Base-by-base conservation (phyloP, 2,888 invertebrate species). In the Chorisops tibialis region DNA sequence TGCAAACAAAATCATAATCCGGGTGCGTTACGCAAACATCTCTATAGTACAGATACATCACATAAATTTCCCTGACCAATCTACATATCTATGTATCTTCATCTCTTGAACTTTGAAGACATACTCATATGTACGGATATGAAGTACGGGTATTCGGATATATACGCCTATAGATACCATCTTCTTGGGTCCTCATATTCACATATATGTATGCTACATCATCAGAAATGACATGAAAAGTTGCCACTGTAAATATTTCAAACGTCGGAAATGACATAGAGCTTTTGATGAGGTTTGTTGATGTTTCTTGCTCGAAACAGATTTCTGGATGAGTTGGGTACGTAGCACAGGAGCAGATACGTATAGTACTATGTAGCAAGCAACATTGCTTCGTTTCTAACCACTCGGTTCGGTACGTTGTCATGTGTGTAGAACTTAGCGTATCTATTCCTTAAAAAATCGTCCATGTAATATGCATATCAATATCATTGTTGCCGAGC, bases 401-500 rank as follows among this genome's bases (percentile, higher is more conserved):
- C 39, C n/a, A 18, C 19, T 43, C 43, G 19, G 16, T 16, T 14
- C 43, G 4, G 43, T 16, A 18, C 43, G 5, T 9, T n/a, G 21
- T 21, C 12, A n/a, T 21, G 12, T 9, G 11, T 11, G 12, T 47
- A n/a, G n/a, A n/a, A 47, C 19, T n/a, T 22, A 21, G 21, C 21
- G 47, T 22, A 47, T n/a, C n/a, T n/a, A n/a, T 22, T 21, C 19
- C 12, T 19, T 11, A 47, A 47, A 47, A 47, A 47, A 47, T 24
- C 41, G 21, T 14, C 39, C 52, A 54, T 54, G 52, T 54, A 41
- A 54, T 54, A 54, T 54, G 52, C 52, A 41, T 54, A 54, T 41
- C 52, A 54, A 54, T 54, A 54, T 54, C 52, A 54, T 54, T 54
- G 52, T 21, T 21, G 21, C 41, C 52, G 16, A n/a, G 39, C 24